Percentiles rank a stretch among this genome's conserved stretches.
Conservation (phyloP, 2,797 vertebrate genomes). For the Monodelphis domestica region DNA sequence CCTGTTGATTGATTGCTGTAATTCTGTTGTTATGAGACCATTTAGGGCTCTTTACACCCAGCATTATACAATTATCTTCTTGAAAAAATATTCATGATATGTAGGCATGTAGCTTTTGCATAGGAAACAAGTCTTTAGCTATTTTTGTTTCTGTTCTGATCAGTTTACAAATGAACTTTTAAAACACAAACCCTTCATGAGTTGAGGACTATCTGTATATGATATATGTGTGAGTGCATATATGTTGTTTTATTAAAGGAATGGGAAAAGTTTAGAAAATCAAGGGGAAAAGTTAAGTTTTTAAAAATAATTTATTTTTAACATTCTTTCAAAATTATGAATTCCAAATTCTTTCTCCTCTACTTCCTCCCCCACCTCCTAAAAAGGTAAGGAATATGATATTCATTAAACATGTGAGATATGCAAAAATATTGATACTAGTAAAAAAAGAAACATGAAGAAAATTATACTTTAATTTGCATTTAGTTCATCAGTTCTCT, state of each 20-base stretch:
- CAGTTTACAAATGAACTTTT: slow-evolving; percentile 14
- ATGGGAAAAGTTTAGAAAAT: slow-evolving; percentile 27
- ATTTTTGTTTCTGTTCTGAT: background rate
- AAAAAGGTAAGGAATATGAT: background rate
- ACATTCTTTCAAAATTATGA: background rate
- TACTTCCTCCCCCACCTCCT: background rate
- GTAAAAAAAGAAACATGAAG: background rate
- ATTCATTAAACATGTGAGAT: background rate
- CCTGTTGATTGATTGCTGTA: background rate
- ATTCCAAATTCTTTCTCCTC: background rate
- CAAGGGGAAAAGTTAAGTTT: background rate
- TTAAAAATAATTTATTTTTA: too few relatives aligned
- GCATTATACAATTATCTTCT: background rate
- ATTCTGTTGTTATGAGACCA: background rate
- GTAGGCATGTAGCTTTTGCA: background rate
- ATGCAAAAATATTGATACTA: background rate
- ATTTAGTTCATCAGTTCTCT: background rate
- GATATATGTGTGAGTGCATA: background rate
- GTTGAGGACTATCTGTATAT: slow-evolving; percentile 21
- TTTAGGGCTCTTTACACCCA: background rate
- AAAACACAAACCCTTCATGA: slow-evolving; percentile 1
- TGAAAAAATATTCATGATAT: background rate
- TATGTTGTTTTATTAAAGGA: background rate
- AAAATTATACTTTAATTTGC: slow-evolving; percentile 39
- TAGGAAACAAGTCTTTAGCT: background rate